Base-by-base conservation (phyloP, 2,797 vertebrate species). In the Mormyrus hasselquistii region DNA sequence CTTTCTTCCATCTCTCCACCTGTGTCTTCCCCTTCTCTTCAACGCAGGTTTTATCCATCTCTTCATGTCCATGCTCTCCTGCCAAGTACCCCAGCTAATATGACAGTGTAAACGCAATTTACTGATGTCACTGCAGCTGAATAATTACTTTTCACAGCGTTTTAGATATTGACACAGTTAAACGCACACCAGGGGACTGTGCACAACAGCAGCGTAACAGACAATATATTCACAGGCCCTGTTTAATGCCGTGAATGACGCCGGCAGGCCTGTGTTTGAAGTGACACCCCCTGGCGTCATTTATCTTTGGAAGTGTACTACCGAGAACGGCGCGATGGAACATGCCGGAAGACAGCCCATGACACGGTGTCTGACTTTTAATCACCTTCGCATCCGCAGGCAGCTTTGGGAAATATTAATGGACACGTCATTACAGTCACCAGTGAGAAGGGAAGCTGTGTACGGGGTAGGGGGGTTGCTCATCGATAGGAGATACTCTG, bases 251-350 rank as follows among this genome's bases (percentile, higher is more conserved):
- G 29, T 19, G 16, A 50, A 19, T 47, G 16, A 89, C 59, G 88
- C 87, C 91, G 91, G 91, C 92, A 92, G 87, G 69, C 69, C 65
- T 88, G 87, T 38, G 87, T 89, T 90, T 91, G 89, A 86, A 62
- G 88, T 53, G 57, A 83, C 90, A 86, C 87, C 92, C 92, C 88
- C 90, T 90, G 90, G 88, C 92, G 91, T 92, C 93, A 91, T 90
- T 91, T 90, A 90, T 88, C 89, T 22, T 88, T 89, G 82, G 85
- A 92, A 90, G 88, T 86, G 55, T 87, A 69, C 85, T 90, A 38
- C 57, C 89, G 88, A 91, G 87, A 89, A 90, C 85, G 49, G 87
- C 82, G 85, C 89, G 89, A 91, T 9, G 34, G 34, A 62, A 65
- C 55, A 87, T 47, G 55, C 55, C 53, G 12, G 55, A 87, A 87